phyloP scores from a whole-genome alignment of 2,888 invertebrate species.

The Steinernema carpocapsae region DNA sequence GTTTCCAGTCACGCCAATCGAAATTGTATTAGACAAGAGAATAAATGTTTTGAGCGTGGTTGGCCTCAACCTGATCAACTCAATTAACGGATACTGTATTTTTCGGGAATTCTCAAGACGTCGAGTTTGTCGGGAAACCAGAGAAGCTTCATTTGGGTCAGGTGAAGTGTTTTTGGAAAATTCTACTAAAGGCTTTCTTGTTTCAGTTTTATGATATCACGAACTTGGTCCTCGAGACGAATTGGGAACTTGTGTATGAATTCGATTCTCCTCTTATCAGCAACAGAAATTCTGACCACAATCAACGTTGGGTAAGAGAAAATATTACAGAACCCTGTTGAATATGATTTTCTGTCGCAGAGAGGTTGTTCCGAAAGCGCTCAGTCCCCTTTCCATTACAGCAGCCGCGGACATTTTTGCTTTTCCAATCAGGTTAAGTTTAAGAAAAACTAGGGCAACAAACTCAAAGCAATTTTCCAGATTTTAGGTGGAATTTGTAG shows the following conservation, averaged over 20 bases:
- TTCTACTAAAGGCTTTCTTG: slow-evolving; percentile 28
- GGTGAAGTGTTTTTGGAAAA: too few species aligned
- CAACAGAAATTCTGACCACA: slow-evolving; percentile 76
- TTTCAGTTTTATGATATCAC: slow-evolving; percentile 83
- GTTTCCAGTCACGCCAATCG: slow-evolving; percentile 83
- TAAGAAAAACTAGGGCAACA: not conserved
- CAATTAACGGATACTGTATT: too few species aligned
- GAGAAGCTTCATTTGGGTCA: slow-evolving; percentile 71
- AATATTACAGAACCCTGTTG: not conserved
- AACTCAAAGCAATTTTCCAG: not conserved
- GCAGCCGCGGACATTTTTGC: slow-evolving; percentile 38
- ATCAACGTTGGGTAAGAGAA: slow-evolving; percentile 79
- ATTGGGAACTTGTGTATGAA: slow-evolving; percentile 82
- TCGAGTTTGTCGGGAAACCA: slow-evolving; percentile 80
- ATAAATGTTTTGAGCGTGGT: slow-evolving; percentile 35
- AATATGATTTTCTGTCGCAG: slow-evolving; percentile 63
- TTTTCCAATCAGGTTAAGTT: slow-evolving; percentile 35
- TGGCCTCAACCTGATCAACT: too few species aligned
- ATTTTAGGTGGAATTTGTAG: slow-evolving; percentile 73
- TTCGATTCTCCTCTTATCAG: slow-evolving; percentile 77
- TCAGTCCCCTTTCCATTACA: slow-evolving; percentile 45
- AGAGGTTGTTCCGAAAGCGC: slow-evolving; percentile 72
- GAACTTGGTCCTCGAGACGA: slow-evolving; percentile 78
- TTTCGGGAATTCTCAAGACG: slow-evolving; percentile 79
- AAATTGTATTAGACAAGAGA: slow-evolving; percentile 73